Base-by-base conservation (phyloP, 2,888 invertebrate genomes). In the Himalopsyche japonica region DNA sequence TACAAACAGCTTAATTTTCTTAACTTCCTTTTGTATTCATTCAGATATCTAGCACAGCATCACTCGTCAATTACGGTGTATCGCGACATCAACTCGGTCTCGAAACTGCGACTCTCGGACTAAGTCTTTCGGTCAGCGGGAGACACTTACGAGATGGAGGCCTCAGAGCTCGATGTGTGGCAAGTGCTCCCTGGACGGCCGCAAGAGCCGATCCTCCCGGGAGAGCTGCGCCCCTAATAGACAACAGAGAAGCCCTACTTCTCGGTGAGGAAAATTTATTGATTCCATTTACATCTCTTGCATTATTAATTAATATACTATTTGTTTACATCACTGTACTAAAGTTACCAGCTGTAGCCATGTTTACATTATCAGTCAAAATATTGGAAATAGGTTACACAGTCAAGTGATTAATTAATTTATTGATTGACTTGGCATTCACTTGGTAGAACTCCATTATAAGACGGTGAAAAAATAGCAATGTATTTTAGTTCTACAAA, bases 241-340 rank as follows among this genome's bases (percentile, higher is more conserved):
- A 93, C 88, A 93, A 93, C 90, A 91, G 94, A 87, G 94, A 94
- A 89, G 94, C 94, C 43, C 91, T 94, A 88, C 90, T 94, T 86
- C 91, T 94, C 88, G 94, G 94, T 94, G 90, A 93, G 93, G 24
- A 37, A 34, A 79, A 79, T 43, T 79, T 34, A 24, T 34, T 76
- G n/a, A 32, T 24, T 12, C 27, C 30, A 70, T 20, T 70, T 30
- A 70, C 24, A 30, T 70, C 20, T 1, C n/a, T 20, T 70, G 30
- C 24, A 70, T 27, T 70, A 70, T 70, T 1, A 27, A 24, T 70
- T 20, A 37, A 37, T 37, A 10, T 7, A 37, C 37, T 70, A 70
- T 43, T 43, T 4, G 43, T 12, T 3, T 43, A 15, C 43, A 43
- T 15, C 43, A 43, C 15, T 43, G 15, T 43, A 15, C 43, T 15